Base-by-base conservation (phyloP, 2,797 vertebrate species). In the Adrianichthys oophorus region DNA sequence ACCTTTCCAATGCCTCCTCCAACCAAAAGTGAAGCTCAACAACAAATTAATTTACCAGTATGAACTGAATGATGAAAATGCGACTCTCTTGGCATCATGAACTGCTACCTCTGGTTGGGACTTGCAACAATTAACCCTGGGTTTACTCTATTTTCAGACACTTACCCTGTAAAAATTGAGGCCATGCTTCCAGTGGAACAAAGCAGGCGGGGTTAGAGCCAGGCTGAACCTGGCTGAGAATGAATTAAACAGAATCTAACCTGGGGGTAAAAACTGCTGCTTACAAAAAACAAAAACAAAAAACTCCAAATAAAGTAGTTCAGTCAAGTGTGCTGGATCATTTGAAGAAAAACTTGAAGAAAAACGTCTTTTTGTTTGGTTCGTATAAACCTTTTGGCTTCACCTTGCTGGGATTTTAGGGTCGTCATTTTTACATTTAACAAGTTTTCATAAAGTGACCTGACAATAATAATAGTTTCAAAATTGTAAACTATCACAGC, bases 111-210 rank as follows among this genome's bases (percentile, higher is more conserved):
- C 15, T 14, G 12, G 61, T 69, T 21, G 59, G 51, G 49, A 41
- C n/a, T 13, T 45, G 41, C 59, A 62, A 53, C 51, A 78, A 65
- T 80, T 77, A 74, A 78, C 69, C 58, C 59, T 1, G 16, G 32
- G 40, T 62, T 64, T 75, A 57, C 49, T 54, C 42, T 6, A 61
- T 69, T 77, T 71, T 73, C 41, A 52, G 29, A 58, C 29, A 45
- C 60, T 71, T 75, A 71, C 53, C 61, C 50, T 55, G 19, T 56
- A 65, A 68, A 78, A 57, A 80, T 72, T 72, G 72, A 56, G 76
- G 61, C 61, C 74, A 76, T 17, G 1, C 2, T 41, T 63, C 24
- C 52, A 64, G 13, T 63, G 56, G 48, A 63, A 48, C 13, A 51
- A 66, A 66, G 45, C 45, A 45, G 19, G 37, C 45, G 10, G 7